These are phyloP conservation scores for Aldabrachelys gigantea DNA, from an alignment of 2,113 vertebrate genomes.

Conservation along the genomic window DNA sequence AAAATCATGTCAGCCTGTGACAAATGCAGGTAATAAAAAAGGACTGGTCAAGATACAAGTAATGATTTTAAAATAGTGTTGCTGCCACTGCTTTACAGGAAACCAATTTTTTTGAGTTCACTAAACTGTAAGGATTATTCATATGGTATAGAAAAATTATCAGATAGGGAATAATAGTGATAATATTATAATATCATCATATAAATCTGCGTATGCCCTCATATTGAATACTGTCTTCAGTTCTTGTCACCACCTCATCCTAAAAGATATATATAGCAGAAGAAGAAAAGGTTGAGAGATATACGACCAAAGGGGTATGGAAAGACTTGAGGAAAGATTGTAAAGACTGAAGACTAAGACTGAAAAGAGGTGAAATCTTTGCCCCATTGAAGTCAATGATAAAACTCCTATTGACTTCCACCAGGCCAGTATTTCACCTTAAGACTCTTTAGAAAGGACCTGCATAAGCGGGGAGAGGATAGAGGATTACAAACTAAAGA, in stretches of 20 bases:
- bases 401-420: no score
- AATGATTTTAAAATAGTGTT: neutral
- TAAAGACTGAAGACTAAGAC: neutral
- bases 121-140: conserved; percentile 8
- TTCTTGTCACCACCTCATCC: neutral
- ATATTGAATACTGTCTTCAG: neutral
- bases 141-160: conserved; percentile 25
- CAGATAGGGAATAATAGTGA: neutral
- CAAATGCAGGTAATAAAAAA: neutral
- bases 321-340: neutral
- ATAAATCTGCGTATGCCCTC: neutral
- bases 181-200: neutral
- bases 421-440: no score
- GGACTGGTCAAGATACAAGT: conserved; percentile 7
- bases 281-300: neutral
- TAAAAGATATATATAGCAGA: neutral
- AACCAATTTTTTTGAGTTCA: conserved; percentile 3
- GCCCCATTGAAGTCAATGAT: no score
- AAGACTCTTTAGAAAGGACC: no score
- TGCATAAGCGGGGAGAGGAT: neutral
- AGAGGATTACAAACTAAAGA: neutral
- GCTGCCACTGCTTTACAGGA: neutral
- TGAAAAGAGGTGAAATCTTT: no score
- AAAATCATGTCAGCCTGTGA: no score
- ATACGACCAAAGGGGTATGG: neutral